Percentiles rank a stretch among this genome's conserved stretches.
These are phyloP conservation scores for Pseudomugil gertrudae DNA, from an alignment of 2,797 vertebrate species.

Conservation along the genomic window DNA sequence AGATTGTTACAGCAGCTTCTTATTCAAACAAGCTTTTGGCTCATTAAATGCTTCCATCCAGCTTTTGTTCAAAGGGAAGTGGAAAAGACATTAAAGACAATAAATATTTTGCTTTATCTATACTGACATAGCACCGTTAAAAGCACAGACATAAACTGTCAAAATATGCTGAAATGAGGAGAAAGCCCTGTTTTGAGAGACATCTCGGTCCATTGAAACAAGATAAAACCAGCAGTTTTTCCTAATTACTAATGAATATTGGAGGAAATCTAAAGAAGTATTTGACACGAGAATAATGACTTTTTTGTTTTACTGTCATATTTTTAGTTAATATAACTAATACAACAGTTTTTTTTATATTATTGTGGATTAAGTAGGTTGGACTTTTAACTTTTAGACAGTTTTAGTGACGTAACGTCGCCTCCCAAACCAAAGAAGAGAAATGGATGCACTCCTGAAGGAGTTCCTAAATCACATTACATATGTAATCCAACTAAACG, in stretches of 20 bases:
- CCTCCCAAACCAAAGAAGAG: slow-evolving; percentile 3
- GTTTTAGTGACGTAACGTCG: not conserved
- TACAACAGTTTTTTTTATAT: not conserved
- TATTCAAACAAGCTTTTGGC: slow-evolving; percentile 80
- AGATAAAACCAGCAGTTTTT: too few relatives aligned
- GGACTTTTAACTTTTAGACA: not conserved
- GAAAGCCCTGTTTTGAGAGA: slow-evolving; percentile 13
- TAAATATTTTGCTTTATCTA: slow-evolving; percentile 58
- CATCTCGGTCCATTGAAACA: too few relatives aligned
- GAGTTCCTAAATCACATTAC: not conserved
- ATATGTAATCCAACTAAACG: slow-evolving; percentile 8
- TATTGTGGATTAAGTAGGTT: not conserved
- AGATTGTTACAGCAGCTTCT: slow-evolving; percentile 76
- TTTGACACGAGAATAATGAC: not conserved
- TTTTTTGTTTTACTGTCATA: not conserved
- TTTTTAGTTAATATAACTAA: slow-evolving; percentile 3
- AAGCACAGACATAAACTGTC: slow-evolving; percentile 28
- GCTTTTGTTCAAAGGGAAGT: slow-evolving; percentile 71
- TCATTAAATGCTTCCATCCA: slow-evolving; percentile 79
- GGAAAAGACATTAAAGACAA: slow-evolving; percentile 73
- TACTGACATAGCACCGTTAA: slow-evolving; percentile 22
- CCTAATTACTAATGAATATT: not conserved
- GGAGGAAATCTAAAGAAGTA: not conserved
- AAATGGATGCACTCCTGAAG: not conserved
- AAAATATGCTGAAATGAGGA: slow-evolving; percentile 7